Base-by-base conservation (phyloP, 1,140 invertebrate species). In the Belonocnema kinseyi region DNA sequence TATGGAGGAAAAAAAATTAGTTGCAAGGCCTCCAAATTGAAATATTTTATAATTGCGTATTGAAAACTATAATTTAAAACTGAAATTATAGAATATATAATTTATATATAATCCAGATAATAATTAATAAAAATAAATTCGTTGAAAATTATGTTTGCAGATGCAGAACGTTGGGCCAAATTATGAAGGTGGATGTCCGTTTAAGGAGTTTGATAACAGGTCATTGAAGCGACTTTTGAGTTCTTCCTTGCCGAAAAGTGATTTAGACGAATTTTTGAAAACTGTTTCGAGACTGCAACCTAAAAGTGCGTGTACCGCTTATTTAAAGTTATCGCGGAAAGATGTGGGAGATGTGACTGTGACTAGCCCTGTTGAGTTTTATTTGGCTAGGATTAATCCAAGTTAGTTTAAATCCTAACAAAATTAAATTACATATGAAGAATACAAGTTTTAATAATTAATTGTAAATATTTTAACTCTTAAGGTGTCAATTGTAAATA, bases 161-260 rank as follows among this genome's bases (percentile, higher is more conserved):
- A 82, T 74, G 74, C 80, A 84, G 70, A 77, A 87, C 26, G 88
- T 91, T 71, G 90, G 89, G 50, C 81, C 92, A 26, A 92, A 86
- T 79, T 92, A 91, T 72, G 93, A 94, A 90, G 93, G 93, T 72
- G 93, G 93, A 46, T 94, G 93, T 80, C 93, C 93, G 6, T 94
- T 94, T 76, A 92, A 92, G 82, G 90, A 92, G 82, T 94, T 94
- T 88, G 93, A 94, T 78, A 77, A 72, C 50, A 78, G 86, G 76
- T 87, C 86, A 75, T 86, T 94, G 80, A 80, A 88, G 85, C 89
- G 91, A 75, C 81, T 92, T 56, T 87, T 92, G 53, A 90, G 70
- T 13, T 85, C 83, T 46, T 91, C 77, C 72, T 87, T 88, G 40
- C 90, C 80, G 40, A 77, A 88, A 52, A 54, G 78, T 53, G 51